A percentile compares a stretch with the other conserved stretches of the same genome.
These are phyloP conservation scores for Lasius fuliginosus DNA, from an alignment of 2,888 invertebrate genomes.

Conservation along the genomic window DNA sequence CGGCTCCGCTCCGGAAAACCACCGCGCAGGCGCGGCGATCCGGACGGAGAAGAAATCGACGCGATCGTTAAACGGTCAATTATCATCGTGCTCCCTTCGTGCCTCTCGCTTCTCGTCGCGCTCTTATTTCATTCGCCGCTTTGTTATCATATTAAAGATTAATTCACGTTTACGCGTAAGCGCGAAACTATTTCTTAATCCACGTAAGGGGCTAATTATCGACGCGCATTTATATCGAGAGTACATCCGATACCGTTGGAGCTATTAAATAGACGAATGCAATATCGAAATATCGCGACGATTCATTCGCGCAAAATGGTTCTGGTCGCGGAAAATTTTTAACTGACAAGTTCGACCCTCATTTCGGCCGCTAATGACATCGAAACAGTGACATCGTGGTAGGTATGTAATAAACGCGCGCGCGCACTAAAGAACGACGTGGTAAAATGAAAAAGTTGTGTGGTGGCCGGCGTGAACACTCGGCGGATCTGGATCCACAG, in stretches of 20 bases:
- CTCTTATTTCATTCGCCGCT: constrained; percentile 1
- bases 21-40: constrained; percentile 27
- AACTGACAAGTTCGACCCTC: neutral
- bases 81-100: constrained; percentile 66
- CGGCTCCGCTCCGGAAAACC: constrained; percentile 51
- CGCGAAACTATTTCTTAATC: neutral
- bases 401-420: constrained; percentile 40
- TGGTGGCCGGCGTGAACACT: constrained; percentile 71
- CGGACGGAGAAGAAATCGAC: constrained; percentile 70
- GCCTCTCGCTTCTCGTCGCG: constrained; percentile 29
- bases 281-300: neutral
- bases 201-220: neutral
- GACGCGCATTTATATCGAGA: neutral
- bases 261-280: neutral
- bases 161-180: constrained; percentile 19
- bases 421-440: constrained; percentile 67
- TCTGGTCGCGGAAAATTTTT: neutral
- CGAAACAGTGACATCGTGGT: constrained; percentile 59
- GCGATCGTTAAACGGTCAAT: constrained; percentile 77
- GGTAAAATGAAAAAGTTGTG: constrained; percentile 77
- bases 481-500: constrained; percentile 75
- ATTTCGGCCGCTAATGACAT: constrained; percentile 28
- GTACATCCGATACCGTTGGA: neutral
- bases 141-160: constrained; percentile 39
- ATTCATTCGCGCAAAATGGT: neutral